Percentiles rank a stretch among this genome's conserved stretches.
Evolutionary conservation across 2,113 vertebrate species (phyloP).

Genomic region (Periophthalmus modestus): DNA sequence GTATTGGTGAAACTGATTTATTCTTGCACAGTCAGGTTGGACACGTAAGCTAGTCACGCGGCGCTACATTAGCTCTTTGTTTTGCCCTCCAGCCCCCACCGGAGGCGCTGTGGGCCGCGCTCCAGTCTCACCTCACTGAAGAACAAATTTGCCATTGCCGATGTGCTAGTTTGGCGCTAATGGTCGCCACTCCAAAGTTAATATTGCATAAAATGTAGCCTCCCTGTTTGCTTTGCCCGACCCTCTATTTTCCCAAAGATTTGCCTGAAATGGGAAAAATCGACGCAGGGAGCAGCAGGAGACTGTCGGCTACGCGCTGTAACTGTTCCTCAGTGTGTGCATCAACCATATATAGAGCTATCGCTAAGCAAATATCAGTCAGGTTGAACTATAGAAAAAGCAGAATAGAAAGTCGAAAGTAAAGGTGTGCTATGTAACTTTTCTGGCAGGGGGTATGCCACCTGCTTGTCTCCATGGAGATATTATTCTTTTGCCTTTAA

Average conservation of each 20-base stretch:
- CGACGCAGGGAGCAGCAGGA: not conserved
- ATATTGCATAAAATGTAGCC: conserved; percentile 9
- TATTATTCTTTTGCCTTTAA: too few species aligned
- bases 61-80: not conserved
- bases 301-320: too few species aligned
- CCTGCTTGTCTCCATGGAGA: too few species aligned
- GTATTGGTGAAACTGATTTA: not conserved
- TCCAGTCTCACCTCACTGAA: conserved; percentile 4
- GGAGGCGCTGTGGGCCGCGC: not conserved
- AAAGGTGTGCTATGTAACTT: too few species aligned
- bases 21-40: not conserved
- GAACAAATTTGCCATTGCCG: conserved; percentile 7
- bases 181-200: not conserved
- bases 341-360: too few species aligned
- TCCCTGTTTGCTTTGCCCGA: not conserved
- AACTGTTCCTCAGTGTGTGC: too few species aligned
- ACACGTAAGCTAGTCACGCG: not conserved
- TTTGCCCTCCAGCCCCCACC: not conserved
- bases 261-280: not conserved
- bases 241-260: not conserved
- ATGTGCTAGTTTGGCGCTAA: not conserved
- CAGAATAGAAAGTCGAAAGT: too few species aligned
- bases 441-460: too few species aligned
- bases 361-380: too few species aligned
- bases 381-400: too few species aligned